These are phyloP conservation scores for Dendrolimus kikuchii DNA, from an alignment of 1,140 invertebrate genomes.

Conservation along the genomic window DNA sequence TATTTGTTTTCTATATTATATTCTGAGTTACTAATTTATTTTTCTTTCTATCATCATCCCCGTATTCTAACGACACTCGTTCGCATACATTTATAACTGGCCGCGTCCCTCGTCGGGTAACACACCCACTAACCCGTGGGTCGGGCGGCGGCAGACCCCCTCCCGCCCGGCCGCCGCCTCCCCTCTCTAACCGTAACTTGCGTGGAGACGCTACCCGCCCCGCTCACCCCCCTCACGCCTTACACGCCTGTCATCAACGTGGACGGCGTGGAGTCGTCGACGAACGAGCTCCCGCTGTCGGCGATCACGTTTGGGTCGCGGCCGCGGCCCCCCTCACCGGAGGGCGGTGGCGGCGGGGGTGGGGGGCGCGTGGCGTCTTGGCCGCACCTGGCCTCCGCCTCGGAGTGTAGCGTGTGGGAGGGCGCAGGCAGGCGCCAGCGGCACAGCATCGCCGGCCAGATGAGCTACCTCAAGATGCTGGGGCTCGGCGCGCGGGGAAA, in stretches of 20 bases:
- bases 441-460: slow-evolving; percentile 94
- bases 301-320: slow-evolving; percentile 60
- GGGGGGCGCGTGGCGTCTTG: slow-evolving; percentile 29
- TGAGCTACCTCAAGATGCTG: slow-evolving; percentile 92
- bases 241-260: slow-evolving; percentile 43
- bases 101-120: slow-evolving; percentile 6
- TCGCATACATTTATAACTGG: slow-evolving; percentile 16
- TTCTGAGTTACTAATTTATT: slow-evolving; percentile 31
- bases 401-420: slow-evolving; percentile 66
- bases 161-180: slow-evolving; percentile 14
- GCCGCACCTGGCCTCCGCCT: slow-evolving; percentile 28
- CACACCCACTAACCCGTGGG: slow-evolving; percentile 8
- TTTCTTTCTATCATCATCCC: slow-evolving; percentile 39
- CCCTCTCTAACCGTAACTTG: slow-evolving; percentile 16
- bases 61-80: slow-evolving; percentile 31
- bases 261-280: slow-evolving; percentile 66
- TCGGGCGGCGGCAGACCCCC: slow-evolving; percentile 7
- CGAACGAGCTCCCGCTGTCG: slow-evolving; percentile 75
- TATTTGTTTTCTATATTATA: slow-evolving; percentile 18
- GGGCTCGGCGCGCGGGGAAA: slow-evolving; percentile 81
- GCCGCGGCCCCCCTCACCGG: too few relatives aligned
- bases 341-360: too few relatives aligned
- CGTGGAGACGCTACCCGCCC: slow-evolving; percentile 14
- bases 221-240: slow-evolving; percentile 5
- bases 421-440: slow-evolving; percentile 84